phyloP scores from a whole-genome alignment of 2,113 vertebrate species.

The Coreoperca whiteheadi region DNA sequence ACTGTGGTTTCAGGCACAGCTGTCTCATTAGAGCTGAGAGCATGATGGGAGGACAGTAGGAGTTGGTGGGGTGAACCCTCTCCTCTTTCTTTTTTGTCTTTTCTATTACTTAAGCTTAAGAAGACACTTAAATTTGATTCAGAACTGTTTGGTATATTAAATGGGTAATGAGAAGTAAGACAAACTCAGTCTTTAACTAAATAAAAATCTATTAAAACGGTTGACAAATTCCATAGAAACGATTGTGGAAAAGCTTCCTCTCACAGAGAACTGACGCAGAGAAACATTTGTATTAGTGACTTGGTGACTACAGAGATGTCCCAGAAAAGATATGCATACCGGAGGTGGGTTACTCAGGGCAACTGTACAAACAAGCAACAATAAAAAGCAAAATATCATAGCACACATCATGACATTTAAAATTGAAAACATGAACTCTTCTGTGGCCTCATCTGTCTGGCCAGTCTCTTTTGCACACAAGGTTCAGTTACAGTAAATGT shows the following conservation, averaged over 20 bases:
- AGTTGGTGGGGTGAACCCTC: neutral
- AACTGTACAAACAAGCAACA: slow-evolving; percentile 37
- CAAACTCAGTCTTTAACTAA: neutral
- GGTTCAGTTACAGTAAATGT: slow-evolving; percentile 10
- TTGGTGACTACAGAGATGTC: slow-evolving; percentile 11
- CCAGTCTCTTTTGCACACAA: neutral
- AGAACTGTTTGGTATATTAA: neutral
- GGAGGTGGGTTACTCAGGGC: slow-evolving; percentile 2
- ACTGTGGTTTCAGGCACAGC: slow-evolving; percentile 5
- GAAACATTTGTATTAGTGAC: slow-evolving; percentile 11
- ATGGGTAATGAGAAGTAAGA: neutral
- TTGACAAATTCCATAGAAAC: neutral
- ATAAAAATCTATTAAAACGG: neutral
- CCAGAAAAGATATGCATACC: slow-evolving; percentile 25
- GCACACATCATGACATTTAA: slow-evolving; percentile 15
- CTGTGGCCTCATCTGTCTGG: neutral
- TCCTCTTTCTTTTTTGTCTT: no score
- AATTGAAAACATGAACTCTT: slow-evolving; percentile 10
- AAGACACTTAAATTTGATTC: neutral
- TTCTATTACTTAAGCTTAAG: no score
- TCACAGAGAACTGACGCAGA: neutral
- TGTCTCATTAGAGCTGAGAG: neutral
- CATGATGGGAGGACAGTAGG: neutral
- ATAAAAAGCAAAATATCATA: slow-evolving; percentile 3
- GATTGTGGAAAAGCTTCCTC: neutral